Evolutionary conservation across 2,888 invertebrate species (phyloP), one percentile per base, ranked within the genome.

Genomic region (Drosophila subsilvestris): DNA sequence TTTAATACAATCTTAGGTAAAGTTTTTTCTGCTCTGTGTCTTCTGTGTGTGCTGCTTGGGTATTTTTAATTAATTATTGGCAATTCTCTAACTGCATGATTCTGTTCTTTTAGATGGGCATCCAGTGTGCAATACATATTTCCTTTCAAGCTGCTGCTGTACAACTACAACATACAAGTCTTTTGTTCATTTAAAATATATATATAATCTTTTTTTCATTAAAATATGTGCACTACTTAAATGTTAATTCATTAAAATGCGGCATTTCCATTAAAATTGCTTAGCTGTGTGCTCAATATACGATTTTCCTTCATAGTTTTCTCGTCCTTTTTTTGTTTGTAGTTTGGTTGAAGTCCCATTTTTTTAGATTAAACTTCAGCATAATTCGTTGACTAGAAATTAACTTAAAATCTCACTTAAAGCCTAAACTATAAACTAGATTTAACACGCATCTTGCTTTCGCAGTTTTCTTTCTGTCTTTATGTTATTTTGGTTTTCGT

Each of bases 1-100:
- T 75, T 70, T 82, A 85, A 85, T 84, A 86, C 80, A 88, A 86
- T 86, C 89, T 88, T 86, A 86, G 85, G 85, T 86, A 86, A 87
- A 80, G 86, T 78, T 79, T 54, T 48, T 57, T 50, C n/a, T 25
- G 44, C 57, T 53, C 44, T 49, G 42, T 62, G 17, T 47, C 48
- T 62, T 42, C 18, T 79, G 62, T 78, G 77, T 70, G 70, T 78
- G 75, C 74, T 80, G 67, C 49, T 76, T 76, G 50, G 50, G 72
- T 63, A 69, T 63, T 73, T 59, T 53, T 63, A 86, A 81, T 73
- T 84, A 80, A 74, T 86, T 79, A 88, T 86, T 86, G 85, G 85
- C 89, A 88, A 88, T 86, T 86, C 63, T 80, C 85, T 86, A 86
- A 86, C 87, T 86, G 85, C 85, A 86, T 86, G 89, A 55, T 66